Evolutionary conservation across 2,888 invertebrate species (phyloP).

Genomic region (Drosophila quasianomalipes): DNA sequence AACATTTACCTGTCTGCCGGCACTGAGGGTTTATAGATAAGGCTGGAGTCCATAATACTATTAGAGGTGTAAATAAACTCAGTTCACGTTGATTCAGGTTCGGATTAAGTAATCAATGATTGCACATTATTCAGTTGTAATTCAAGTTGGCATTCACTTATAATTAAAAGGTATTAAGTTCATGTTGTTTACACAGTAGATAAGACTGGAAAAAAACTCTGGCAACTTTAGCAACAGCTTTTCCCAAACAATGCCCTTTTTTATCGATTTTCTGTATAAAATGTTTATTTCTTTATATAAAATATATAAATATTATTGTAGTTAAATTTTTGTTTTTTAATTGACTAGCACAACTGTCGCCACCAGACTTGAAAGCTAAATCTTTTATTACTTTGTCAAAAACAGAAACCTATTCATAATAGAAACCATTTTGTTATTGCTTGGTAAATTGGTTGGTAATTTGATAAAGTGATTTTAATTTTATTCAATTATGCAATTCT

Average conservation of each 20-base stretch:
- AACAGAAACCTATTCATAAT: background rate
- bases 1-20: conserved; percentile 10
- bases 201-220: background rate
- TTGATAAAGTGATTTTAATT: background rate
- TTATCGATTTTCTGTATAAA: background rate
- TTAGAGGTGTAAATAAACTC: conserved; percentile 13
- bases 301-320: background rate
- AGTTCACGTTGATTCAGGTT: background rate
- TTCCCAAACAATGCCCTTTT: background rate
- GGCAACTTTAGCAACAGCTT: background rate
- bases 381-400: background rate
- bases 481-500: background rate
- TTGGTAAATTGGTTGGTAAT: background rate
- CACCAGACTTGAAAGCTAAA: background rate
- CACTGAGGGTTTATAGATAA: conserved; percentile 27
- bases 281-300: accelerated
- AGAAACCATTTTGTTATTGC: background rate
- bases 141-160: background rate
- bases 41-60: background rate
- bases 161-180: background rate
- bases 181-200: background rate
- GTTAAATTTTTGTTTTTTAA: background rate
- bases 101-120: conserved; percentile 7
- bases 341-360: background rate
- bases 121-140: background rate